Percentiles rank a stretch among this genome's conserved stretches.
Conservation (phyloP, 2,888 invertebrate species). For the Mythimna pallens region DNA sequence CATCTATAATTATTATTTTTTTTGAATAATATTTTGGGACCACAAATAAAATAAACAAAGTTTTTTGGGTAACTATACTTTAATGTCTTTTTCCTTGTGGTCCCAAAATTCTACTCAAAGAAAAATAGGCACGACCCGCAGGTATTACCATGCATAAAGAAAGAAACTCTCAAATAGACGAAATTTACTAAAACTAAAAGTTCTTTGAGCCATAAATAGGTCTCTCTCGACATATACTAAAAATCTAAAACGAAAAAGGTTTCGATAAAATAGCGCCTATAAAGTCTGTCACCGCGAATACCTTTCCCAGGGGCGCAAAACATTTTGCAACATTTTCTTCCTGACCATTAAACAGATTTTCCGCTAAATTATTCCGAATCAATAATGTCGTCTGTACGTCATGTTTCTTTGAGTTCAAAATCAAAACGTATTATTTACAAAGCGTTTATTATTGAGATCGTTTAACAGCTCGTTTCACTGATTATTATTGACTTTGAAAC, state of each 20-base stretch:
- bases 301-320: slow-evolving; percentile 25
- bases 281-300: slow-evolving; percentile 13
- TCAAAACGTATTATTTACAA: slow-evolving; percentile 52
- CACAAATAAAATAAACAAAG: too few species aligned
- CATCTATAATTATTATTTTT: too few species aligned
- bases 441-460: slow-evolving; percentile 51
- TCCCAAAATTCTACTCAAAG: too few species aligned
- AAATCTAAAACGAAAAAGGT: slow-evolving; percentile 8
- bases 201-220: background rate
- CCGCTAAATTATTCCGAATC: slow-evolving; percentile 58
- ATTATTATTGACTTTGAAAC: slow-evolving; percentile 66
- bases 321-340: slow-evolving; percentile 46
- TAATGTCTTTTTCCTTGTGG: too few species aligned
- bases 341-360: slow-evolving; percentile 54
- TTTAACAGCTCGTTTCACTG: slow-evolving; percentile 59
- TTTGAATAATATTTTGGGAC: too few species aligned
- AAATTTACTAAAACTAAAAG: too few species aligned
- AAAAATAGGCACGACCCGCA: too few species aligned
- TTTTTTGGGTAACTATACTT: too few species aligned
- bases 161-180: too few species aligned
- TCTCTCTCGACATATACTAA: background rate
- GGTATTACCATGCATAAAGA: too few species aligned
- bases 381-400: slow-evolving; percentile 41
- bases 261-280: background rate
- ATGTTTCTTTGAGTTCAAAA: slow-evolving; percentile 43